phyloP scores from a whole-genome alignment of 2,888 invertebrate species.

The Acheta domesticus region DNA sequence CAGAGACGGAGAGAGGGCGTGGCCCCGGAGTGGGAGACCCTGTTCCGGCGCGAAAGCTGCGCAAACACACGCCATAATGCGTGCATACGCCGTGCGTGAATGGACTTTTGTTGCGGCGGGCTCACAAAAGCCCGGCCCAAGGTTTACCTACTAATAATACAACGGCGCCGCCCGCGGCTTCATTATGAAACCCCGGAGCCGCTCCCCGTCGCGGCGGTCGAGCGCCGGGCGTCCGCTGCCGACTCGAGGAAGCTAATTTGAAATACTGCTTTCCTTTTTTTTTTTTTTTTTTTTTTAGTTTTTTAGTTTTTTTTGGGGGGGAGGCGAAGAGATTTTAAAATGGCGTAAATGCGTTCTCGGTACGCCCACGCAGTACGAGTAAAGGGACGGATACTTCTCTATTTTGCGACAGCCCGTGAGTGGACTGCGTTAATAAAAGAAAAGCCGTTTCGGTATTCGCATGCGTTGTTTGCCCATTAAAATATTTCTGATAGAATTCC shows the following conservation, averaged over 20 bases:
- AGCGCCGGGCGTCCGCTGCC: neutral
- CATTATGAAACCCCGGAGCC: neutral
- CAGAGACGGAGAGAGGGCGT: neutral
- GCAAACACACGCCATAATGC: slow-evolving; percentile 10
- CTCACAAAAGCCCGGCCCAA: neutral
- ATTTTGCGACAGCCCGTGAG: too few relatives aligned
- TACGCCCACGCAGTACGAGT: neutral
- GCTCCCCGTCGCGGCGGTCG: neutral
- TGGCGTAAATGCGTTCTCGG: neutral
- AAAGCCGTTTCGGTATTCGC: too few relatives aligned
- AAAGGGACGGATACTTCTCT: too few relatives aligned
- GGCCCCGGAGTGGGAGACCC: neutral
- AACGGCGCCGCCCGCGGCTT: neutral
- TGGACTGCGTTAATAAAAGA: too few relatives aligned
- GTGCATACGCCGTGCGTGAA: neutral
- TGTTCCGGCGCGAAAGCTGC: neutral
- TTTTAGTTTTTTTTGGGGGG: neutral
- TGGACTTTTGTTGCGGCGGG: neutral
- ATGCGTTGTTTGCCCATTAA: too few relatives aligned
- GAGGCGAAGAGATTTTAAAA: neutral
- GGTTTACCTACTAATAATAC: slow-evolving; percentile 3
- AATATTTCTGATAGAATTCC: too few relatives aligned
- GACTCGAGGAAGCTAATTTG: neutral
- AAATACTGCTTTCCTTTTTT: neutral
- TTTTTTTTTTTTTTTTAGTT: neutral